phyloP scores from a whole-genome alignment of 2,797 vertebrate species.

The Margarornis squamiger region DNA sequence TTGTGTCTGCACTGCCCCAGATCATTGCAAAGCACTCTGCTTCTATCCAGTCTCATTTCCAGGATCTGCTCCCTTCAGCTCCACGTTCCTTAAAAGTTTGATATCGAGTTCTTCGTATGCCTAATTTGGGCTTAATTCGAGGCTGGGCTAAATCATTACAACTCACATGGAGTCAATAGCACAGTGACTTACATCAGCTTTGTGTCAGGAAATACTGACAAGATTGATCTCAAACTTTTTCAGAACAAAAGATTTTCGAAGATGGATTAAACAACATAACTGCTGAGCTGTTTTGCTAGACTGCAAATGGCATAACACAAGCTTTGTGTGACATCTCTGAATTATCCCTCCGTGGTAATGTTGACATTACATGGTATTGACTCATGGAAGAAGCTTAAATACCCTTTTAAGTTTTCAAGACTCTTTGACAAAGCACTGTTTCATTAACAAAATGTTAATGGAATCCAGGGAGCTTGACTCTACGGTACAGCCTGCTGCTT shows the following conservation, averaged over 20 bases:
- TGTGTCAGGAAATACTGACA: constrained; percentile 48
- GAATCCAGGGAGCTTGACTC: background rate
- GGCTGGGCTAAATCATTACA: background rate
- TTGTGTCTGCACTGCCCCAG: background rate
- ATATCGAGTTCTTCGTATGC: background rate
- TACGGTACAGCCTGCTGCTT: constrained; percentile 5
- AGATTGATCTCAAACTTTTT: constrained; percentile 53
- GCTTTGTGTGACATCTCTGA: constrained; percentile 58
- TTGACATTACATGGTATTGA: constrained; percentile 66
- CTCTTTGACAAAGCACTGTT: constrained; percentile 62
- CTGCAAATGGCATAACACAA: constrained; percentile 60
- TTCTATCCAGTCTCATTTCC: background rate
- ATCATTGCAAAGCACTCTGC: background rate
- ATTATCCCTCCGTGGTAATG: constrained; percentile 50
- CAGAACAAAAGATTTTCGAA: constrained; percentile 63
- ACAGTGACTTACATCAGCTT: constrained; percentile 49
- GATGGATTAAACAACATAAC: constrained; percentile 58
- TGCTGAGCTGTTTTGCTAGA: constrained; percentile 46
- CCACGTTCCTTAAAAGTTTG: background rate
- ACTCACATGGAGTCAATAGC: constrained; percentile 31
- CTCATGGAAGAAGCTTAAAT: constrained; percentile 63
- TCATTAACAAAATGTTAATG: constrained; percentile 69
- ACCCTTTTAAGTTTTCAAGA: constrained; percentile 64
- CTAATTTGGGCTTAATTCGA: constrained; percentile 9
- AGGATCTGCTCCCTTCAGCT: background rate